phyloP scores from a whole-genome alignment of 2,797 vertebrate species.

The Florisuga fusca region DNA sequence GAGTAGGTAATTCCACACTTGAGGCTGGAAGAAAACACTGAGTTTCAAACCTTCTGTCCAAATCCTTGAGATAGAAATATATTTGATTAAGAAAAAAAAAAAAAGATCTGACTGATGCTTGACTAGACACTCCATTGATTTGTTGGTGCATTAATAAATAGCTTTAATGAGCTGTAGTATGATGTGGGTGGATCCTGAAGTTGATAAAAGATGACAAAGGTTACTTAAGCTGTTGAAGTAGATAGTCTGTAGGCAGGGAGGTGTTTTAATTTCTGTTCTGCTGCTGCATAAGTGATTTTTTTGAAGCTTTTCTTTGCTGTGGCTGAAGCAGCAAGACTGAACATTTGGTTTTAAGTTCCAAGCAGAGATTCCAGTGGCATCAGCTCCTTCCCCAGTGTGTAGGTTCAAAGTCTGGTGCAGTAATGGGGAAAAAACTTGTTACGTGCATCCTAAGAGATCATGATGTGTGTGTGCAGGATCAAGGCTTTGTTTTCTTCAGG shows the following conservation, averaged over 20 bases:
- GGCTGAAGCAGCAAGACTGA: background rate
- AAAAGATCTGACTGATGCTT: background rate
- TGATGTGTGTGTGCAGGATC: background rate
- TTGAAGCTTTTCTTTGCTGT: background rate
- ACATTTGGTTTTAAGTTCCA: background rate
- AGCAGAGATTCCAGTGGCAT: background rate
- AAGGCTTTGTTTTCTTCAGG: background rate
- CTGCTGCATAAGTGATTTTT: background rate
- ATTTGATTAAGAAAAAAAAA: background rate
- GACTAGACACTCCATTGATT: background rate
- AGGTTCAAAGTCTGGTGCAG: background rate
- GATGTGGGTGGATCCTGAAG: background rate
- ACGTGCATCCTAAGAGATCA: fast-evolving
- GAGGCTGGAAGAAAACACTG: fast-evolving
- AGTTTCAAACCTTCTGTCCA: background rate
- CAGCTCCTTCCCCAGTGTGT: background rate
- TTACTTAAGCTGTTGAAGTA: background rate
- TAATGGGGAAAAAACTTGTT: background rate
- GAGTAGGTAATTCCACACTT: background rate
- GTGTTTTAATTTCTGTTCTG: background rate
- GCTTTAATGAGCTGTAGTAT: background rate
- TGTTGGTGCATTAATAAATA: background rate
- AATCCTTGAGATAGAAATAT: background rate
- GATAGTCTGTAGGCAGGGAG: background rate
- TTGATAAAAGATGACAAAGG: background rate